Conservation (phyloP, 2,113 vertebrate genomes). For the Aegypius monachus region DNA sequence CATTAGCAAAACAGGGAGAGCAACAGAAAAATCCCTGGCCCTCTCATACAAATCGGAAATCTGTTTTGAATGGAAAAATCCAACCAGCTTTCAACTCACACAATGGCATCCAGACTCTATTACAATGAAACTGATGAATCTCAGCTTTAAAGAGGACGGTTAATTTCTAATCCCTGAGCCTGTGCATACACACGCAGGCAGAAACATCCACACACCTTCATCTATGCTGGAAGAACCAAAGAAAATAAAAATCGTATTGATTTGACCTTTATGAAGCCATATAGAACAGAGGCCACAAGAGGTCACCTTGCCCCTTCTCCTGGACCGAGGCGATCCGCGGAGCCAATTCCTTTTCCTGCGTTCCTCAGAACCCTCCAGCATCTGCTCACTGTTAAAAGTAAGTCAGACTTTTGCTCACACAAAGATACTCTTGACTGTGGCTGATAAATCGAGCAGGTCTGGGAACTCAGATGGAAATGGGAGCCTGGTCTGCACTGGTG, state of each 20-base stretch:
- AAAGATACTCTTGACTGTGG: not conserved
- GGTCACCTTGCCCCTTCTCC: constrained; percentile 8
- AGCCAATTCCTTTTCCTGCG: not conserved
- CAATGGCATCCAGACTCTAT: not conserved
- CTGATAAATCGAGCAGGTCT: not conserved
- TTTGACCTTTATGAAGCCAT: not conserved
- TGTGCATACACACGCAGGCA: not conserved
- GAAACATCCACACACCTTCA: not conserved
- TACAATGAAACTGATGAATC: not conserved
- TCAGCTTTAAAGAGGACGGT: not conserved
- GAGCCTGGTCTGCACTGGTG: not conserved
- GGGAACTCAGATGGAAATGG: not conserved
- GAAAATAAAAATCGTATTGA: not conserved
- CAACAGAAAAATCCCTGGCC: not conserved
- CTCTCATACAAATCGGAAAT: not conserved
- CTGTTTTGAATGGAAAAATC: constrained; percentile 5
- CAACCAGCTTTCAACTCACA: not conserved
- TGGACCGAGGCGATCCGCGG: accelerated
- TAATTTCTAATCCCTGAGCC: not conserved
- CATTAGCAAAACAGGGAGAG: not conserved
- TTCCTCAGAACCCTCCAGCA: not conserved
- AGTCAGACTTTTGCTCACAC: not conserved
- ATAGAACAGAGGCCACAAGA: not conserved
- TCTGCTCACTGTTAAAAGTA: not conserved
- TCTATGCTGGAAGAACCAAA: not conserved